A percentile compares a stretch with the other conserved stretches of the same genome.
Conservation (phyloP, 2,888 invertebrate species). For the Trisateles emortualis region DNA sequence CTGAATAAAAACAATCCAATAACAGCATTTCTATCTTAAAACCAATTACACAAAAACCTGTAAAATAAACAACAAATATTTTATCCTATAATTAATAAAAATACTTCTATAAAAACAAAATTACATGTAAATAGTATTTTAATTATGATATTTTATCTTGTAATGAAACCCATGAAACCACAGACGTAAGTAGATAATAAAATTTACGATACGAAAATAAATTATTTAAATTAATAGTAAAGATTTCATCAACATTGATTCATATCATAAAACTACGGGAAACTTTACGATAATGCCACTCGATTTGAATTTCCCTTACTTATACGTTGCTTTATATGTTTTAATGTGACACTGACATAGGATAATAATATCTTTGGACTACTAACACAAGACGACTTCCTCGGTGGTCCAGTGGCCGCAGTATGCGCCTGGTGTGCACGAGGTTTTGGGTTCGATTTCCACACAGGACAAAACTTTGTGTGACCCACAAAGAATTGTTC, state of each 20-base stretch:
- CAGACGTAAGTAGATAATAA: constrained; percentile 21
- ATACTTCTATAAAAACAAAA: constrained; percentile 25
- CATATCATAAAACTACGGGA: constrained; percentile 39
- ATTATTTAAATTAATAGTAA: constrained; percentile 38
- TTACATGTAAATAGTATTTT: constrained; percentile 37
- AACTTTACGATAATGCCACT: constrained; percentile 23
- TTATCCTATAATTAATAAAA: constrained; percentile 17
- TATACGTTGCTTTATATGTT: neutral
- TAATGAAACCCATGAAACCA: constrained; percentile 24
- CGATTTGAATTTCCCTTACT: neutral
- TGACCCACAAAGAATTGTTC: too few relatives aligned
- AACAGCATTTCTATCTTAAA: too few relatives aligned
- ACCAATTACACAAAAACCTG: constrained; percentile 2
- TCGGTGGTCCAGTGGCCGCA: too few relatives aligned
- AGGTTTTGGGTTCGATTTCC: too few relatives aligned
- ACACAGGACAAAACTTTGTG: too few relatives aligned
- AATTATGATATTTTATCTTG: constrained; percentile 34
- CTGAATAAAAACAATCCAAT: too few relatives aligned
- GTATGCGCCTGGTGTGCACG: too few relatives aligned
- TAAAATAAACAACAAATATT: neutral
- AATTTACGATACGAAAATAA: constrained; percentile 36
- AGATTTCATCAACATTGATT: constrained; percentile 45
- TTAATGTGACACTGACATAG: too few relatives aligned
- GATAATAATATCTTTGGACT: too few relatives aligned
- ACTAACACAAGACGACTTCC: too few relatives aligned